phyloP scores from a whole-genome alignment of 1,140 invertebrate species.

The Bombus haemorrhoidalis region DNA sequence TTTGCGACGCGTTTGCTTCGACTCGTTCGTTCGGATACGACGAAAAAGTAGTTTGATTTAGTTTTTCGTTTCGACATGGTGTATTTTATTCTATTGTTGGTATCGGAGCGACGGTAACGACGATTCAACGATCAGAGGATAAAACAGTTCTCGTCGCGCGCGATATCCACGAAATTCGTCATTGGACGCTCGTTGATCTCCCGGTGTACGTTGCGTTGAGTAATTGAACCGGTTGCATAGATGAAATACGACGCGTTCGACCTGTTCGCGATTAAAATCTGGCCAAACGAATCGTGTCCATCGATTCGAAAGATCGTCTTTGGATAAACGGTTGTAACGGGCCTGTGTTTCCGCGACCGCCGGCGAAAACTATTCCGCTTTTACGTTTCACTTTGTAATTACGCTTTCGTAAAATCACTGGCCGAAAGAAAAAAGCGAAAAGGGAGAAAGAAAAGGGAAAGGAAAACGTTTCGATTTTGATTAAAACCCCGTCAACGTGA shows the following conservation, averaged over 20 bases:
- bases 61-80: too few relatives aligned
- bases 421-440: not conserved
- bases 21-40: not conserved
- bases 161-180: slow-evolving; percentile 29
- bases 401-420: not conserved
- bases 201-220: slow-evolving; percentile 42
- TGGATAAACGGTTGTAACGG: not conserved
- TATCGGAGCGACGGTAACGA: too few relatives aligned
- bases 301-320: not conserved
- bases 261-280: slow-evolving; percentile 58
- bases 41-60: not conserved
- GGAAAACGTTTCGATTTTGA: not conserved
- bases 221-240: slow-evolving; percentile 60
- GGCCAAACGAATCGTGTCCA: slow-evolving; percentile 2
- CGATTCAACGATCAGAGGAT: slow-evolving; percentile 3
- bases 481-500: not conserved
- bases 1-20: not conserved
- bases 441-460: not conserved
- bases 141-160: not conserved
- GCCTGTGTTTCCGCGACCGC: not conserved
- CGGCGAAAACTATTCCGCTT: not conserved
- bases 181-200: slow-evolving; percentile 56
- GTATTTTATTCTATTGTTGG: not conserved
- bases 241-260: slow-evolving; percentile 53
- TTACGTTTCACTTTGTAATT: not conserved